Conservation (phyloP, 2,113 vertebrate genomes). For the Pelobates fuscus region DNA sequence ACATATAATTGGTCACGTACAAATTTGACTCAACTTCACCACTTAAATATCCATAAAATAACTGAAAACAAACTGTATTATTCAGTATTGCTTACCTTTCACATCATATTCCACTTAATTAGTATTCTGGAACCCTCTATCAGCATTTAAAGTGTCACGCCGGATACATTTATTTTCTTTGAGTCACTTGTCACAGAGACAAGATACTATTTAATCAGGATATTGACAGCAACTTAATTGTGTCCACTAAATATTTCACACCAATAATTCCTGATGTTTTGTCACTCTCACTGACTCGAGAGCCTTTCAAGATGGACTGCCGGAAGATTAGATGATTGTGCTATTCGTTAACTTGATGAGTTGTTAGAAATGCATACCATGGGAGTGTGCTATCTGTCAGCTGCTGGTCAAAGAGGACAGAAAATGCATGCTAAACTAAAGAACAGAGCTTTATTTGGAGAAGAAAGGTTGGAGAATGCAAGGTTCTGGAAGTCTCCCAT, state of each 20-base stretch:
- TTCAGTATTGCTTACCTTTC: too few species aligned
- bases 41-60: too few species aligned
- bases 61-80: too few species aligned
- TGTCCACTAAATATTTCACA: slow-evolving; percentile 25
- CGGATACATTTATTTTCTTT: slow-evolving; percentile 9
- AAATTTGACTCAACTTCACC: too few species aligned
- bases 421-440: background rate
- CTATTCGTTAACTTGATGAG: slow-evolving; percentile 28
- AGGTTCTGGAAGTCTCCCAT: too few species aligned
- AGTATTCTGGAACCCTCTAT: background rate
- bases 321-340: slow-evolving; percentile 13
- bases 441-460: too few species aligned
- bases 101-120: background rate
- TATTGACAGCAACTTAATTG: slow-evolving; percentile 33
- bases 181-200: slow-evolving; percentile 12
- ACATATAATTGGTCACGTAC: too few species aligned
- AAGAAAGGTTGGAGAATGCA: too few species aligned
- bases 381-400: slow-evolving; percentile 9
- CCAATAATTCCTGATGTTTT: slow-evolving; percentile 36
- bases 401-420: slow-evolving; percentile 1
- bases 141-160: slow-evolving; percentile 14
- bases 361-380: slow-evolving; percentile 16
- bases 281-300: slow-evolving; percentile 32
- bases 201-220: slow-evolving; percentile 28
- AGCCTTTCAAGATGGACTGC: slow-evolving; percentile 12